A percentile compares a stretch with the other conserved stretches of the same genome.
Evolutionary conservation across 2,797 vertebrate genomes (phyloP).

Genomic region (Mergus octosetaceus): DNA sequence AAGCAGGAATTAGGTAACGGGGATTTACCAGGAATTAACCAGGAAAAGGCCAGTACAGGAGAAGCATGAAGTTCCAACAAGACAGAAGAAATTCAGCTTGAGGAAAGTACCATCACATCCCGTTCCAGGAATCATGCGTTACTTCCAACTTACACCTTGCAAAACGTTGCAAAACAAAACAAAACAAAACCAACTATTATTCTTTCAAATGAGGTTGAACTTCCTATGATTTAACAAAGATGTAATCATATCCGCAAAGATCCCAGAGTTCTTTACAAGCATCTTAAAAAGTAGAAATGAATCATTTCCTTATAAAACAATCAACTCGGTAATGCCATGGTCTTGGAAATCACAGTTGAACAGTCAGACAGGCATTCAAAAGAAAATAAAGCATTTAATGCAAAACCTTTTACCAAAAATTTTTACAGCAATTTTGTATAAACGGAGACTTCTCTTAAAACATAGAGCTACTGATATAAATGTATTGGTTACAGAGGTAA

Average conservation of each 20-base stretch:
- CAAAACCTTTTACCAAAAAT: slow-evolving; percentile 53
- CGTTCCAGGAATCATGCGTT: background rate
- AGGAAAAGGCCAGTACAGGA: background rate
- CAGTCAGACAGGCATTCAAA: background rate
- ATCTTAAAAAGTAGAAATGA: slow-evolving; percentile 36
- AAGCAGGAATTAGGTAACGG: background rate
- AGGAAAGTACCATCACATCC: slow-evolving; percentile 9
- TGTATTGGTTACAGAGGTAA: background rate
- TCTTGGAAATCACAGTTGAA: background rate
- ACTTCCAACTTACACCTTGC: background rate
- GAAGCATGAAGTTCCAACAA: background rate
- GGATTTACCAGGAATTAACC: background rate
- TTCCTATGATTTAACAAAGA: slow-evolving; percentile 58
- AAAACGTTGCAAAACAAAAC: background rate
- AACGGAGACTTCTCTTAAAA: slow-evolving; percentile 18
- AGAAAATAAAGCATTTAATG: slow-evolving; percentile 64
- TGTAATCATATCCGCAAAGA: slow-evolving; percentile 33
- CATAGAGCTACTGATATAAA: background rate
- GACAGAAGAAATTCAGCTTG: background rate
- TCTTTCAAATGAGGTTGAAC: slow-evolving; percentile 20
- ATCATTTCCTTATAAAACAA: slow-evolving; percentile 54
- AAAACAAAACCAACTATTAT: background rate
- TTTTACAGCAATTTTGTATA: slow-evolving; percentile 41
- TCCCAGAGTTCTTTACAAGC: background rate
- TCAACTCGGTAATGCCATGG: background rate